Percentiles rank a stretch among this genome's conserved stretches.
phyloP scores from a whole-genome alignment of 2,797 vertebrate genomes.

The Merluccius polli region DNA sequence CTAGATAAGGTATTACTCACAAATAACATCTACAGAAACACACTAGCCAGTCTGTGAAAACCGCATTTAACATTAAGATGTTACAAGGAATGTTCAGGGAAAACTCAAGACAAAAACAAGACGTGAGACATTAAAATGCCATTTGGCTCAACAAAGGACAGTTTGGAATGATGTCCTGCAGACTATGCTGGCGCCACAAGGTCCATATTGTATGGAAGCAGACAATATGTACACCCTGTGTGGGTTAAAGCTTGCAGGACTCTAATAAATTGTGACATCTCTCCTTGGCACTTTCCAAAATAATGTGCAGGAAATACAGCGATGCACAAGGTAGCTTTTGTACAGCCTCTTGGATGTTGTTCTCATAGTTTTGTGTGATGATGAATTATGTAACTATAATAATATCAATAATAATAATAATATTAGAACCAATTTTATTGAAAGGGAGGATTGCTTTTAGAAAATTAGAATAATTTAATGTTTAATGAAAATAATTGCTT shows the following conservation, averaged over 20 bases:
- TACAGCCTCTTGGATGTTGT: too few relatives aligned
- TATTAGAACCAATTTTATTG: too few relatives aligned
- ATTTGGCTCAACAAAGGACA: constrained; percentile 29
- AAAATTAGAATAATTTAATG: too few relatives aligned
- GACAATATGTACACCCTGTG: constrained; percentile 29
- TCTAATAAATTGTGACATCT: not conserved
- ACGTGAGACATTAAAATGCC: constrained; percentile 14
- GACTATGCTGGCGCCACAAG: constrained; percentile 20
- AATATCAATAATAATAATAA: too few relatives aligned
- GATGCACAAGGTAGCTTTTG: too few relatives aligned
- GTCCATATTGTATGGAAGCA: constrained; percentile 22
- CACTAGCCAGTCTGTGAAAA: constrained; percentile 45
- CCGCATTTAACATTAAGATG: constrained; percentile 11
- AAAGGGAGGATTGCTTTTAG: too few relatives aligned
- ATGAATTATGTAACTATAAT: too few relatives aligned
- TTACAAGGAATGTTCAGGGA: not conserved
- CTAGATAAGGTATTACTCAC: constrained; percentile 17
- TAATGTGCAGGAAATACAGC: too few relatives aligned
- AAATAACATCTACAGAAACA: constrained; percentile 45
- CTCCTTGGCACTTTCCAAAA: too few relatives aligned
- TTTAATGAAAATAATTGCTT: too few relatives aligned
- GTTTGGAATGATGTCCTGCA: constrained; percentile 29
- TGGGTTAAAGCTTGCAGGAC: constrained; percentile 29
- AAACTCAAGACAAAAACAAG: constrained; percentile 23
- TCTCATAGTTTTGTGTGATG: too few relatives aligned